Evolutionary conservation across 2,113 vertebrate genomes (phyloP).

Genomic region (Solea solea): DNA sequence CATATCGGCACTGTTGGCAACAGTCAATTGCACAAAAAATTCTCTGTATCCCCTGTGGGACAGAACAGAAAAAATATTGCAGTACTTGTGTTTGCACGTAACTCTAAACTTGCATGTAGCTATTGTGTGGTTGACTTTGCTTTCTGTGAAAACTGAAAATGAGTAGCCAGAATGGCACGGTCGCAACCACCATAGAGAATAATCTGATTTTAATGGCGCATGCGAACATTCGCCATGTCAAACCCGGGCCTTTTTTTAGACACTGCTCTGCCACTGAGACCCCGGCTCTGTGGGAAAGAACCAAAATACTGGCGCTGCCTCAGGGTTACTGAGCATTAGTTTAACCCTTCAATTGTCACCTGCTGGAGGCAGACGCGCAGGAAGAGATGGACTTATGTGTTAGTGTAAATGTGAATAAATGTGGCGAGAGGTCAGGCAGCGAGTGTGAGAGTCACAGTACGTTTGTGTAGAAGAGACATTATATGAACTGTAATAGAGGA

Average conservation of each 20-base stretch:
- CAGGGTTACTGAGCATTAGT: constrained; percentile 60
- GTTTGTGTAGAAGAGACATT: constrained; percentile 12
- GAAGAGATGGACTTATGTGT: constrained; percentile 46
- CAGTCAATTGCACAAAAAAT: neutral
- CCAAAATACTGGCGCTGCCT: constrained; percentile 50
- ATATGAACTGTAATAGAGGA: neutral
- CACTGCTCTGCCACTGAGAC: constrained; percentile 28
- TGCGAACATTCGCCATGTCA: neutral
- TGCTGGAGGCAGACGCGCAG: constrained; percentile 40
- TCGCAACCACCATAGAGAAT: neutral
- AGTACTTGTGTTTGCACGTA: constrained; percentile 14
- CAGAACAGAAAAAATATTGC: constrained; percentile 15
- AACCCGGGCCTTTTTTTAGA: constrained; percentile 25
- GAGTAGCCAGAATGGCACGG: neutral
- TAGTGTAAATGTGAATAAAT: constrained; percentile 38
- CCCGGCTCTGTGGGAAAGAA: constrained; percentile 31
- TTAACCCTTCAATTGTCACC: constrained; percentile 78
- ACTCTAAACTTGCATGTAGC: neutral
- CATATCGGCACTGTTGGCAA: constrained; percentile 9
- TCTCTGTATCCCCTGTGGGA: constrained; percentile 1
- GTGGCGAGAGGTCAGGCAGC: constrained; percentile 44
- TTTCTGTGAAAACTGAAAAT: neutral
- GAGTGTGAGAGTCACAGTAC: constrained; percentile 31
- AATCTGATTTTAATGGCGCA: constrained; percentile 4
- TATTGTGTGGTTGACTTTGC: neutral